Base-by-base conservation (phyloP, 1,140 invertebrate species). In the Sitobion miscanthi region DNA sequence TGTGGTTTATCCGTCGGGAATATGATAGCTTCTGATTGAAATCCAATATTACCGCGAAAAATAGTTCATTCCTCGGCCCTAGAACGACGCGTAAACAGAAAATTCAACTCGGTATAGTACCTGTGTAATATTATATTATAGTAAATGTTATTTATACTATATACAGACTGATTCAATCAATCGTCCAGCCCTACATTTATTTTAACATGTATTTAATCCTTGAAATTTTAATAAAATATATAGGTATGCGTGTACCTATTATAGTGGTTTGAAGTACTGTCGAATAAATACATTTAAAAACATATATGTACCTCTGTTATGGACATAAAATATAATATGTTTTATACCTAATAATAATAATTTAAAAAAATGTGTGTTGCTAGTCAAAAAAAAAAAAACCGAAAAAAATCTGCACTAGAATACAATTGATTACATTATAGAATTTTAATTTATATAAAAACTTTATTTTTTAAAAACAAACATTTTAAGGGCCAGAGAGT, bases 41-140 rank as follows among this genome's bases (percentile, higher is more conserved):
- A 90, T 62, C 42, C 54, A 62, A 90, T 77, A 77, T 90, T 42
- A 57, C 89, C 54, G 54, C 20, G 38, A 45, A 90, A 90, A 90
- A 90, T 30, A 90, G 89, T 45, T 69, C 23, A n/a, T 45, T 62
- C 5, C 14, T 77, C 35, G 38, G 3, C 11, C 8, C 5, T 42
- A 21, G 7, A 30, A 38, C 35, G 11, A 21, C 38, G 14, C 3
- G 69, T n/a, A 62, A 69, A 62, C 69, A 30, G 9, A 1, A 42
- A 69, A 35, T 38, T 93, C 25, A 87, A 88, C 45, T 54, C 82
- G 0, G 25, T 42, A 86, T 82, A 21, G 5, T 7, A 38, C n/a
- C 30, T n/a, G 62, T n/a, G n/a, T 21, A 21, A 54, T 23, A 23
- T 54, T 54, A 52, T 62, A 62, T 3, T 62, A 62, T 62, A 9